These are phyloP conservation scores for Craterocephalus amniculus DNA, from an alignment of 2,797 vertebrate species.

Conservation along the genomic window DNA sequence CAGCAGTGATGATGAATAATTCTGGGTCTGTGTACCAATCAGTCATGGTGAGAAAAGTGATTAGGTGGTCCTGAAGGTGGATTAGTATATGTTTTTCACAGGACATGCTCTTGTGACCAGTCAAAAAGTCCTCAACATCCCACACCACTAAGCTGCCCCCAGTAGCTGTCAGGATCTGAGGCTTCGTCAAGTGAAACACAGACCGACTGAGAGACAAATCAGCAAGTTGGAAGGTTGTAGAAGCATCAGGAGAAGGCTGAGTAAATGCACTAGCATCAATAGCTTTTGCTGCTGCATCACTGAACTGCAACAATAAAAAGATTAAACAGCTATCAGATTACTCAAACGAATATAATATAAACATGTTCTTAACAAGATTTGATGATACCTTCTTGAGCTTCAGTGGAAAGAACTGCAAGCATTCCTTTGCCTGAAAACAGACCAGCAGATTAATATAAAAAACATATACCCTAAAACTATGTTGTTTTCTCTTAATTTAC, in stretches of 20 bases:
- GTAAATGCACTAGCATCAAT: neutral
- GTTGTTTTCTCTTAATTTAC: neutral
- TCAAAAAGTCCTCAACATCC: conserved; percentile 59
- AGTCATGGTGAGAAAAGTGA: conserved; percentile 83
- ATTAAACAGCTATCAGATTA: neutral
- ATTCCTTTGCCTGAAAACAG: conserved; percentile 56
- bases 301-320: conserved; percentile 18
- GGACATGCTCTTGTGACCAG: conserved; percentile 6
- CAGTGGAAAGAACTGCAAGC: conserved; percentile 63
- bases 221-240: conserved; percentile 77
- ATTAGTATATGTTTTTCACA: conserved; percentile 70
- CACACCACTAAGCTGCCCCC: conserved; percentile 87
- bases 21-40: conserved; percentile 77
- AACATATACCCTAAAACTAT: neutral
- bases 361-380: neutral
- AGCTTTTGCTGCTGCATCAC: neutral
- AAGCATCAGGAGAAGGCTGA: neutral
- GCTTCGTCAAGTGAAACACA: conserved; percentile 82
- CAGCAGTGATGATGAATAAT: neutral
- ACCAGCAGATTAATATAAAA: conserved; percentile 21
- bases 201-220: conserved; percentile 85
- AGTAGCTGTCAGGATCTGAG: conserved; percentile 82
- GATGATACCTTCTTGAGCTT: conserved; percentile 68
- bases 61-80: conserved; percentile 82
- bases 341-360: neutral